These are phyloP conservation scores for Lethocerus indicus DNA, from an alignment of 1,140 invertebrate species.

Conservation along the genomic window DNA sequence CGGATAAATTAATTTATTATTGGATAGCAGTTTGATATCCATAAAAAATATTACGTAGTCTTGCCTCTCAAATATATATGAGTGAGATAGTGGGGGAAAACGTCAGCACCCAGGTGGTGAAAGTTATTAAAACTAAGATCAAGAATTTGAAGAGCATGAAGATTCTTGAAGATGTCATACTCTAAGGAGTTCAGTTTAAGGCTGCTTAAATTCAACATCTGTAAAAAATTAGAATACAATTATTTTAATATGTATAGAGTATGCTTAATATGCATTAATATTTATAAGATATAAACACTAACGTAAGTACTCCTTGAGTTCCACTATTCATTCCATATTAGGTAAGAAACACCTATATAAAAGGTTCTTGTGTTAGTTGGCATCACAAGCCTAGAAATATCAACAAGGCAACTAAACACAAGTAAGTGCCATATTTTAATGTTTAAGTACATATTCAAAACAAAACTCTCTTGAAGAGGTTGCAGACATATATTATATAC, in stretches of 20 bases:
- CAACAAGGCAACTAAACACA: too few species aligned
- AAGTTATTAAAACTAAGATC: slow-evolving; percentile 11
- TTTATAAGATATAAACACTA: neutral
- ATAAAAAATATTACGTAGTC: neutral
- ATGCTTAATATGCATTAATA: neutral
- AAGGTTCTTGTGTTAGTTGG: too few species aligned
- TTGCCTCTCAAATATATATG: slow-evolving; percentile 10
- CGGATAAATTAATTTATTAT: neutral
- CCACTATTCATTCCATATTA: too few species aligned
- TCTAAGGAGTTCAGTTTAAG: neutral
- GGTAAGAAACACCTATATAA: too few species aligned
- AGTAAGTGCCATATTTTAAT: too few species aligned
- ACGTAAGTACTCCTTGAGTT: too few species aligned
- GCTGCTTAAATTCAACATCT: slow-evolving; percentile 10
- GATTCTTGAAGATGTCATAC: neutral
- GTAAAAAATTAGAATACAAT: neutral
- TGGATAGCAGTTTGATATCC: neutral
- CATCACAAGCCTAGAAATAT: too few species aligned
- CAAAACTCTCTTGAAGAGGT: too few species aligned
- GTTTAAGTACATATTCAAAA: too few species aligned
- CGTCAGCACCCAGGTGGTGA: slow-evolving; percentile 4
- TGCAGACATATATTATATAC: too few species aligned
- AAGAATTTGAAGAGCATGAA: slow-evolving; percentile 6
- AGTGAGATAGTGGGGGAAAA: slow-evolving; percentile 1
- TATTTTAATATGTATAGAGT: neutral